phyloP scores from a whole-genome alignment of 2,797 vertebrate species.

The Falco novaeseelandiae region DNA sequence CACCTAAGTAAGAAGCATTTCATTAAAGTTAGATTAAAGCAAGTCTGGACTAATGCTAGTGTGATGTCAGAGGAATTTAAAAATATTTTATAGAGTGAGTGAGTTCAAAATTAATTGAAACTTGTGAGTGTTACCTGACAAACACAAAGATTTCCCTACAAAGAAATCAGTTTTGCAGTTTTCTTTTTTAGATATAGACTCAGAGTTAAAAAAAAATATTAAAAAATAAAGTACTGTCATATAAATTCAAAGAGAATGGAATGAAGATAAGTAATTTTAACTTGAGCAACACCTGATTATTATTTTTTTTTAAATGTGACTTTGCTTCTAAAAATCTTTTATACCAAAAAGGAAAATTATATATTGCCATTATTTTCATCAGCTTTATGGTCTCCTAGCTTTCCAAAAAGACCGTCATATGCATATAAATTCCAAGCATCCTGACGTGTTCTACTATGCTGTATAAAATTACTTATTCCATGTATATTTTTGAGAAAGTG shows the following conservation, averaged over 20 bases:
- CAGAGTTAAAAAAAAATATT: neutral
- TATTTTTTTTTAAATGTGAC: neutral
- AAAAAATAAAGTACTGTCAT: neutral
- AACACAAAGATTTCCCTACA: neutral
- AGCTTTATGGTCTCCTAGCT: neutral
- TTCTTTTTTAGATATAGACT: neutral
- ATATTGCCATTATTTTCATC: neutral
- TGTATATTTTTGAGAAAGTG: neutral
- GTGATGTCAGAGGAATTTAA: neutral
- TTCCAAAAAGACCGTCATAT: neutral
- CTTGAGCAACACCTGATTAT: neutral
- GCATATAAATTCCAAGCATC: neutral
- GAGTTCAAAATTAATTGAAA: neutral
- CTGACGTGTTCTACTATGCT: neutral
- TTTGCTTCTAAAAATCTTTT: neutral
- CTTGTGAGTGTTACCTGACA: neutral
- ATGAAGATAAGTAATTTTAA: neutral
- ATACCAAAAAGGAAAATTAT: neutral
- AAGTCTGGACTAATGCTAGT: neutral
- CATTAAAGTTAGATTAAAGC: neutral
- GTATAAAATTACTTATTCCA: neutral
- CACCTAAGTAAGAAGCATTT: neutral
- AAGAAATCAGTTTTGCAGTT: accelerated
- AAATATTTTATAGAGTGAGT: neutral
- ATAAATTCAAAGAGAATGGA: neutral